A percentile compares a stretch with the other conserved stretches of the same genome.
Conservation (phyloP, 2,888 invertebrate species). For the Zaprionus lineosus region DNA sequence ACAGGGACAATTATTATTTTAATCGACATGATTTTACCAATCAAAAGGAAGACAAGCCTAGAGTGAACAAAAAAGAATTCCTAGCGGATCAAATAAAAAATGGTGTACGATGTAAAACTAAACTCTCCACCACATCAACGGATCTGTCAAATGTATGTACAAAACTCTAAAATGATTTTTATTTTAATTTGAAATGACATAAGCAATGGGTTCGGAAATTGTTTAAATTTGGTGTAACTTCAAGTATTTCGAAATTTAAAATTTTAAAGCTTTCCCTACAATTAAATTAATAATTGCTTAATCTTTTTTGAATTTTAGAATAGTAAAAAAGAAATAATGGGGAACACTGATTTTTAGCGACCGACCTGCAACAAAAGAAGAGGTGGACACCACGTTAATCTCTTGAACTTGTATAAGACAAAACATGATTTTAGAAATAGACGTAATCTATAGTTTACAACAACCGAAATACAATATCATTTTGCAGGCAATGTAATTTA, state of each 20-base stretch:
- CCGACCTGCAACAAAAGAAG: constrained; percentile 55
- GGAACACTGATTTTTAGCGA: constrained; percentile 75
- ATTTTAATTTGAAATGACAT: background rate
- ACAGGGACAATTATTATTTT: too few relatives aligned
- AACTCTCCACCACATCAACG: constrained; percentile 55
- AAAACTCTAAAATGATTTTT: constrained; percentile 1
- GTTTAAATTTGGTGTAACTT: background rate
- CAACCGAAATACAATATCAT: constrained; percentile 69
- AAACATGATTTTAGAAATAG: too few relatives aligned
- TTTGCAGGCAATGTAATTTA: constrained; percentile 82
- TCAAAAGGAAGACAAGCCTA: constrained; percentile 68
- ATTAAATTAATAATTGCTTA: too few relatives aligned
- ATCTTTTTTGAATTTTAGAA: constrained; percentile 61
- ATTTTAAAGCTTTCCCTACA: too few relatives aligned
- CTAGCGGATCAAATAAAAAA: constrained; percentile 71
- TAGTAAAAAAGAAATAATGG: constrained; percentile 73
- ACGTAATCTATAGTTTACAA: too few relatives aligned
- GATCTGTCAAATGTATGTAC: constrained; percentile 73
- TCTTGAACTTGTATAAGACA: too few relatives aligned
- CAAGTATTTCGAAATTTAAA: too few relatives aligned
- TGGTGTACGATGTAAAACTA: constrained; percentile 69
- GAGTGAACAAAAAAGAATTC: constrained; percentile 71
- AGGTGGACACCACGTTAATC: too few relatives aligned
- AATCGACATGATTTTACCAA: constrained; percentile 53
- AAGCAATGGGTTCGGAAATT: too few relatives aligned